Percentiles rank a stretch among this genome's conserved stretches.
These are phyloP conservation scores for Cetoscarus ocellatus DNA, from an alignment of 2,797 vertebrate species.

Conservation along the genomic window DNA sequence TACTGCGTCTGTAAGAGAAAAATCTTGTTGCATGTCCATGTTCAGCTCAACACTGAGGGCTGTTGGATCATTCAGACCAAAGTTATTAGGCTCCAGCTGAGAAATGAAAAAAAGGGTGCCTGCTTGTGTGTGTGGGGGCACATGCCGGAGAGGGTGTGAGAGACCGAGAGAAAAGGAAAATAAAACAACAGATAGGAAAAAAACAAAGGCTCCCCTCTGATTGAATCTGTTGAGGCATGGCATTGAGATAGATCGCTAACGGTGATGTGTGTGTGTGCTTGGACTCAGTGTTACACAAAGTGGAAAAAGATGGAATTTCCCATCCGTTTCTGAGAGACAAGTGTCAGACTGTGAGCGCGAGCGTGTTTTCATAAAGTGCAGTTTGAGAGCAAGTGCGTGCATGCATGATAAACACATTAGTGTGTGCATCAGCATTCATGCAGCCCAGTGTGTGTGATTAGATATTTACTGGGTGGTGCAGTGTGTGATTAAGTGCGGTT, in stretches of 20 bases:
- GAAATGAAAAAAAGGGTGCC: constrained; percentile 21
- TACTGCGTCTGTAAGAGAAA: constrained; percentile 7
- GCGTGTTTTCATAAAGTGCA: constrained; percentile 17
- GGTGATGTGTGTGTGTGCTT: constrained; percentile 46
- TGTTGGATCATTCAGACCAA: constrained; percentile 60
- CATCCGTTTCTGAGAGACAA: constrained; percentile 45
- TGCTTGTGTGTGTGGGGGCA: constrained; percentile 8
- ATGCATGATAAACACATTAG: constrained; percentile 65
- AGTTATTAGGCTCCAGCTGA: constrained; percentile 69
- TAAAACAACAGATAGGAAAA: constrained; percentile 71
- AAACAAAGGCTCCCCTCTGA: constrained; percentile 80
- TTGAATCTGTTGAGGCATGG: constrained; percentile 86
- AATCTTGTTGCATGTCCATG: constrained; percentile 27
- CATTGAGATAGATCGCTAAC: constrained; percentile 83
- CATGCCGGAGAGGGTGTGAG: constrained; percentile 18
- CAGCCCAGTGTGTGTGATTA: constrained; percentile 72
- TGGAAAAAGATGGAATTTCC: constrained; percentile 68
- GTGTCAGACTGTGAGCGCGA: constrained; percentile 24
- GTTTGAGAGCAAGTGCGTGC: constrained; percentile 10
- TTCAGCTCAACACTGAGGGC: constrained; percentile 51
- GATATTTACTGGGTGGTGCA: constrained; percentile 76
- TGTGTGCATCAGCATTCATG: constrained; percentile 71
- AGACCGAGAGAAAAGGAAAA: constrained; percentile 72
- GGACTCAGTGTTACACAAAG: constrained; percentile 54
- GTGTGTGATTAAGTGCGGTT: constrained; percentile 79